Evolutionary conservation across 1,140 invertebrate species (phyloP).

Genomic region (Brachystomella parvula): DNA sequence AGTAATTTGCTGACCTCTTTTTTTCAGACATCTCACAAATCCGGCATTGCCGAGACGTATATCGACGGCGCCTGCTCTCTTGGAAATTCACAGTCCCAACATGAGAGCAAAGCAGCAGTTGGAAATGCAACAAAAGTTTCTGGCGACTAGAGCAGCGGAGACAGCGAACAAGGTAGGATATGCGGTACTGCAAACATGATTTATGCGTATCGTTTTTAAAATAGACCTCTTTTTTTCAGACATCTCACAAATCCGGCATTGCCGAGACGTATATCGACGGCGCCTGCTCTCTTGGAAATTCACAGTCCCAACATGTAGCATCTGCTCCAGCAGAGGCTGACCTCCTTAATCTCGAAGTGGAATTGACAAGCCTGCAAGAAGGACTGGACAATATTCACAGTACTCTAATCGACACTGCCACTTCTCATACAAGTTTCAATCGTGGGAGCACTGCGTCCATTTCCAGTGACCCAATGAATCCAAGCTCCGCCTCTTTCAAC

Average conservation of each 20-base stretch:
- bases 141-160: conserved; percentile 36
- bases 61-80: conserved; percentile 36
- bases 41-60: conserved; percentile 36
- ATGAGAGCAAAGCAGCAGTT: conserved; percentile 72
- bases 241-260: conserved; percentile 29
- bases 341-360: conserved; percentile 85
- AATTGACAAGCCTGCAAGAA: conserved; percentile 72
- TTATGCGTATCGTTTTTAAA: not conserved
- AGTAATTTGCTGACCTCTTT: no score
- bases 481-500: conserved; percentile 18
- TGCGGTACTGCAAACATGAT: not conserved
- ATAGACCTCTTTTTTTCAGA: not conserved
- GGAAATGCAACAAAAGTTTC: conserved; percentile 51
- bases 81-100: conserved; percentile 4
- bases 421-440: conserved; percentile 29
- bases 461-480: conserved; percentile 35
- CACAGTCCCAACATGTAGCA: not conserved
- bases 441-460: conserved; percentile 37
- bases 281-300: conserved; percentile 27
- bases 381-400: conserved; percentile 36
- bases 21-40: conserved; percentile 18
- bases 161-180: conserved; percentile 9
- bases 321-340: conserved; percentile 49
- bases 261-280: conserved; percentile 38
- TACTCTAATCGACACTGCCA: conserved; percentile 35